Evolutionary conservation across 2,113 vertebrate genomes (phyloP), one percentile per base, ranked within the genome.

Genomic region (Syngnathus scovelli): DNA sequence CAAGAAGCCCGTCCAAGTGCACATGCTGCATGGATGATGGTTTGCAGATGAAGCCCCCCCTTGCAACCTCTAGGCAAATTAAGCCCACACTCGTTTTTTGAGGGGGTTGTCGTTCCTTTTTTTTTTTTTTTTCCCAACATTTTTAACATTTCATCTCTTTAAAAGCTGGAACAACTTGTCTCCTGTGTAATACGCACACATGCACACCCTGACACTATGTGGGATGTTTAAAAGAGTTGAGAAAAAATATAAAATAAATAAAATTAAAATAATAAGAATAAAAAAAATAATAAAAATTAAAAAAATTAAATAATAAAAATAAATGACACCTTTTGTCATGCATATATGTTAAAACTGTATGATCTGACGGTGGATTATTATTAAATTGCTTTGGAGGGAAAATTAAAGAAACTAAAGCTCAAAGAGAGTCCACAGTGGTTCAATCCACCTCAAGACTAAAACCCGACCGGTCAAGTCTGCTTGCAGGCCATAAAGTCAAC

Each of bases 31-130:
- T 70, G 56, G 80, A 71, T 81, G 82, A 88, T 87, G 83, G 76
- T 74, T 86, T 77, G 67, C 85, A 86, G 85, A 86, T 81, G 84
- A 82, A 71, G 71, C 66, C 61, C 74, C 67, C 72, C 78, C 63
- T 66, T 1, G 65, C 59, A 74, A 67, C 43, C 43, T 44, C 72
- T 61, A 51, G 72, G 68, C 44, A 75, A 79, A 72, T 87, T 81
- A 80, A 62, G 61, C 69, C 83, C 84, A 85, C 74, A 73, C 64
- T 48, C 48, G 67, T 75, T 52, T 3, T n/a, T 49, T 6, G 3
- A 18, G 5, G 3, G 1, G 9, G 8, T 46, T 19, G 27, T 1
- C 1, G 23, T 27, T 27, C 27, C 19, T 9, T 21, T 51, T 51
- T 51, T 3, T 51, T n/a, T 51, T 51, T 7, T 51, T 81, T n/a